A percentile compares a stretch with the other conserved stretches of the same genome.
Conservation (phyloP, 2,113 vertebrate species). For the Chaetops frenatus region DNA sequence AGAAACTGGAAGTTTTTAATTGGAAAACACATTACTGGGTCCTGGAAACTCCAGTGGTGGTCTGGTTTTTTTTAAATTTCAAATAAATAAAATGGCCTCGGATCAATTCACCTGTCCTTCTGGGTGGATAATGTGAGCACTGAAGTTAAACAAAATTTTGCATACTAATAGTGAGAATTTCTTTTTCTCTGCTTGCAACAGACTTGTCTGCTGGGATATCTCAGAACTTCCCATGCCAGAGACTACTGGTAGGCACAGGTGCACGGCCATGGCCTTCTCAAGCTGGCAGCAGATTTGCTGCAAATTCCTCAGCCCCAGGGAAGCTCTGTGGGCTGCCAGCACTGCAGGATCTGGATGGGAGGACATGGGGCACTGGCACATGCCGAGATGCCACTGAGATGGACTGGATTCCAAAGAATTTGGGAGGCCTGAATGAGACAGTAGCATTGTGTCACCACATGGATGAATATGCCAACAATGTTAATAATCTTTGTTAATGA, state of each 20-base stretch:
- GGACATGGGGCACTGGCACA: not conserved
- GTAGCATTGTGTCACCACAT: not conserved
- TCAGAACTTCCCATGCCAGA: not conserved
- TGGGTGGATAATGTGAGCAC: not conserved
- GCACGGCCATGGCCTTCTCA: not conserved
- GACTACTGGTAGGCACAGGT: not conserved
- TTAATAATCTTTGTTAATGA: not conserved
- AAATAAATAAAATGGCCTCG: not conserved
- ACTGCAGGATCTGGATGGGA: not conserved
- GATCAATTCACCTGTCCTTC: not conserved
- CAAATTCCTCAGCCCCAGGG: not conserved
- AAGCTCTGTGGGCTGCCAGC: not conserved
- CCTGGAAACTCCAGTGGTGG: not conserved
- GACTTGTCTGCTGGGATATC: not conserved
- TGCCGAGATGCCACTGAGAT: not conserved
- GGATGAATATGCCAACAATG: not conserved
- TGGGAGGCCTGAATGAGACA: not conserved
- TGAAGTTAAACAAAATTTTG: not conserved
- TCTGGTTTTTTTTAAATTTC: not conserved
- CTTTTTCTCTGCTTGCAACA: not conserved
- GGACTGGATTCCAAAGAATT: not conserved
- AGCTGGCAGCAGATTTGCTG: not conserved
- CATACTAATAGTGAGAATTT: not conserved
- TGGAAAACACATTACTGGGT: not conserved
- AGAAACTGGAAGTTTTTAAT: not conserved